Base-by-base conservation (phyloP, 2,888 invertebrate species). In the Cheiracanthium punctorium region DNA sequence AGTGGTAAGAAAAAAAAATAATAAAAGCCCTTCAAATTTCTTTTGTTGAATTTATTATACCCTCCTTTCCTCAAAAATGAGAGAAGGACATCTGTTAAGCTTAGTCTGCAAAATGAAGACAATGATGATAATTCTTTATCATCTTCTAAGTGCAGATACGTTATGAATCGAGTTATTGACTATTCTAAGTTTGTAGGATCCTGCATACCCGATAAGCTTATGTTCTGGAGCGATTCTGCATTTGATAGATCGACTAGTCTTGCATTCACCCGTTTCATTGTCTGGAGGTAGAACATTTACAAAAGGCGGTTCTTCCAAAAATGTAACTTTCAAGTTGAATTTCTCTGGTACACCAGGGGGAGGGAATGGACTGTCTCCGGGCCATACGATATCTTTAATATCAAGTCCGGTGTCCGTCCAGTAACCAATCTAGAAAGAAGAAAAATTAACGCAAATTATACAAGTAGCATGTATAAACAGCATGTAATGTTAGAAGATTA, bases 281-380 rank as follows among this genome's bases (percentile, higher is more conserved):
- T 98, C 97, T 0, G 98, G 97, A 0, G 98, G 97, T 8, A 96
- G 95, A 89, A 98, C 94, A 92, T 96, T 97, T 89, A 99, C 97
- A 92, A 98, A 99, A 0, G 99, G 98, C 64, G 97, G 95, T 92
- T 98, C 98, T 91, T 98, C 96, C 89, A 98, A 93, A 91, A 98
- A 98, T 70, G 97, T 96, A 89, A 93, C 91, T 85, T 96, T 96
- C 92, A 99, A 94, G 92, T 97, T 96, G 92, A 98, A 98, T 92
- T 97, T 98, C 92, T 98, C 98, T 0, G 99, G 98, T 17, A 97
- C 97, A 37, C 99, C 99, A 91, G 97, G 97, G 0, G 99, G 99
- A 7, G 99, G 99, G 30, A 97, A 97, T 91, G 98, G 97, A 84
- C 95, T 94, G 89, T 96, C 96, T 8, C 98, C 99, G 0, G 99